Percentiles rank a stretch among this genome's conserved stretches.
Evolutionary conservation across 2,888 invertebrate genomes (phyloP).

Genomic region (Drosophila prolongata): DNA sequence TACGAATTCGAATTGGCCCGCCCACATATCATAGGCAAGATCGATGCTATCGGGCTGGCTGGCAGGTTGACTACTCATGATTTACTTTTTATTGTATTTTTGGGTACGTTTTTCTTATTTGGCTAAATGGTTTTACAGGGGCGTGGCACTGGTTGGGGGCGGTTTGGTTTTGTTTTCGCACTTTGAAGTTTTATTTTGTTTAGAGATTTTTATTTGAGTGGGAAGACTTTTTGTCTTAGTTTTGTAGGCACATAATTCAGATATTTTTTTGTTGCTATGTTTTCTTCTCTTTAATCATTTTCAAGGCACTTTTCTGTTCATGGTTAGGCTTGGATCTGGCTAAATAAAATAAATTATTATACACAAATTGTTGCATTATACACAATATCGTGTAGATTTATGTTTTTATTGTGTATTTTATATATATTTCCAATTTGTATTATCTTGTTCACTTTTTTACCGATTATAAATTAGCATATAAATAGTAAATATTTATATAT

Average conservation of each 20-base stretch:
- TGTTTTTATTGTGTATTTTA: no score
- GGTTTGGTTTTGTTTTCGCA: constrained; percentile 46
- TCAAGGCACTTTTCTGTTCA: constrained; percentile 59
- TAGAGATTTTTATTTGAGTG: constrained; percentile 10
- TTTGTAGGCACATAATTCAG: constrained; percentile 63
- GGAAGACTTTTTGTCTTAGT: constrained; percentile 58
- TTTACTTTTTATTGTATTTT: constrained; percentile 45
- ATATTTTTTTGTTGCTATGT: constrained; percentile 20
- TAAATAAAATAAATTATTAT: background rate
- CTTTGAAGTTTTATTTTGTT: constrained; percentile 21
- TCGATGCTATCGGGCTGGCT: constrained; percentile 87
- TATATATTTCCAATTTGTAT: no score
- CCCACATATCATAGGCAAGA: constrained; percentile 94
- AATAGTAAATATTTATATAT: no score
- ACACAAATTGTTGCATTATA: no score
- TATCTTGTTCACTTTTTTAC: background rate
- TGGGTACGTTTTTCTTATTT: constrained; percentile 34
- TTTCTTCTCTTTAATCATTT: constrained; percentile 27
- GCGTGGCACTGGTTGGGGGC: constrained; percentile 65
- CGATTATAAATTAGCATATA: no score
- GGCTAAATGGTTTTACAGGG: constrained; percentile 31
- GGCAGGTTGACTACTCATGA: constrained; percentile 84
- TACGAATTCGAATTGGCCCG: constrained; percentile 94
- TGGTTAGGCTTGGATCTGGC: constrained; percentile 29
- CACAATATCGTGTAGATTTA: no score